Conservation (phyloP, 2,113 vertebrate genomes). For the Ageneiosus marmoratus region DNA sequence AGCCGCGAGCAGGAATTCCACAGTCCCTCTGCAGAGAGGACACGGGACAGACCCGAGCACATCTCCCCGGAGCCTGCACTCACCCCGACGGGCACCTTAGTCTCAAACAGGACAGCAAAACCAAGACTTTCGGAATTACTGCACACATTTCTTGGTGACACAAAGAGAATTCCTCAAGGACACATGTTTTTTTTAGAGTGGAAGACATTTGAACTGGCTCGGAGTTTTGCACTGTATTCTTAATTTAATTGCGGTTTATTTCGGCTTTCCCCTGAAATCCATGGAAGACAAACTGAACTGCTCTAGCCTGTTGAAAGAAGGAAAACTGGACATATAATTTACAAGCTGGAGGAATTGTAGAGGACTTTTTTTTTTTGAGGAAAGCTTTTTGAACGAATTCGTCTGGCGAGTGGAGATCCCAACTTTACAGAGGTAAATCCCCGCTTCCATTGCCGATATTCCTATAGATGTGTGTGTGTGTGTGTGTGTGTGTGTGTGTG, state of each 20-base stretch:
- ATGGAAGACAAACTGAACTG: constrained; percentile 7
- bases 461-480: not conserved
- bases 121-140: constrained; percentile 42
- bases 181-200: constrained; percentile 31
- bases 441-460: not conserved
- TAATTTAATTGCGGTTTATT: constrained; percentile 24
- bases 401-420: constrained; percentile 50
- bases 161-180: constrained; percentile 31
- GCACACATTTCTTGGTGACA: constrained; percentile 53
- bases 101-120: constrained; percentile 18
- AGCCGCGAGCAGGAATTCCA: constrained; percentile 72
- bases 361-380: constrained; percentile 43
- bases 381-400: constrained; percentile 49
- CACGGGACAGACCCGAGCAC: constrained; percentile 41
- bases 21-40: constrained; percentile 57
- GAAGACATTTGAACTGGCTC: constrained; percentile 36
- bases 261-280: constrained; percentile 13
- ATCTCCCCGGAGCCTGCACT: constrained; percentile 50
- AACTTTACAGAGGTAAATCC: constrained; percentile 70
- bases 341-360: constrained; percentile 62
- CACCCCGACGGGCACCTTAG: constrained; percentile 48
- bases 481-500: not conserved
- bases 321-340: constrained; percentile 50
- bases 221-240: constrained; percentile 40
- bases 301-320: constrained; percentile 43